Base-by-base conservation (phyloP, 2,797 vertebrate genomes). In the Scyliorhinus canicula region DNA sequence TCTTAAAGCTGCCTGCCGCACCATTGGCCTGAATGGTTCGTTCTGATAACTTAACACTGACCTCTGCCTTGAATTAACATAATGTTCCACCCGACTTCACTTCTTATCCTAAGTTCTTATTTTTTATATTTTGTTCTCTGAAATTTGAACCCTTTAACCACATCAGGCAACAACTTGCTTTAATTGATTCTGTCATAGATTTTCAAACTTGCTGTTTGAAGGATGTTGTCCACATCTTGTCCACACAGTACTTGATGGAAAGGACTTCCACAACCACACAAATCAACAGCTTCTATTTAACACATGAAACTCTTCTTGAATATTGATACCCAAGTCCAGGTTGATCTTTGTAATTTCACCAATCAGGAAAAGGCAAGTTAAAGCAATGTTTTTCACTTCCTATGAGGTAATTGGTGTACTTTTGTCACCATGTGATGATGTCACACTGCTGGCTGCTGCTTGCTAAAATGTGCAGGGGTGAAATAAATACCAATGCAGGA, bases 351-450 rank as follows among this genome's bases (percentile, higher is more conserved):
- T 52, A 52, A 19, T 35, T 19, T 94, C 26, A 52, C 26, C 47
- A 16, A 9, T 14, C 28, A 31, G n/a, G 44, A 52, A 44, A 57
- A 90, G 31, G 21, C 63, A 63, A 65, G 24, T 65, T 44, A 65
- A 91, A 26, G n/a, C 63, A 26, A 91, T 44, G 26, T 21, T 44
- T 94, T 94, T 74, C 4, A 74, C 44, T 31, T 69, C 65, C 65
- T 71, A 31, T 94, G 93, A 94, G 93, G 69, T 94, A 69, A 94
- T 26, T 65, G 88, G 8, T 65, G 26, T 4, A 91, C 88, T 65
- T 91, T 65, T 94, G 67, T 94, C 93, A 94, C 47, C 69, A 50
- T 1, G 28, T 74, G 26, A n/a, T 94, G 93, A 94, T 94, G 93
- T 94, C 93, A 94, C 93, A 94, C 69, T 74, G 93, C 65, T 50